These are phyloP conservation scores for Microhierax caerulescens DNA, from an alignment of 2,797 vertebrate genomes.

Conservation along the genomic window DNA sequence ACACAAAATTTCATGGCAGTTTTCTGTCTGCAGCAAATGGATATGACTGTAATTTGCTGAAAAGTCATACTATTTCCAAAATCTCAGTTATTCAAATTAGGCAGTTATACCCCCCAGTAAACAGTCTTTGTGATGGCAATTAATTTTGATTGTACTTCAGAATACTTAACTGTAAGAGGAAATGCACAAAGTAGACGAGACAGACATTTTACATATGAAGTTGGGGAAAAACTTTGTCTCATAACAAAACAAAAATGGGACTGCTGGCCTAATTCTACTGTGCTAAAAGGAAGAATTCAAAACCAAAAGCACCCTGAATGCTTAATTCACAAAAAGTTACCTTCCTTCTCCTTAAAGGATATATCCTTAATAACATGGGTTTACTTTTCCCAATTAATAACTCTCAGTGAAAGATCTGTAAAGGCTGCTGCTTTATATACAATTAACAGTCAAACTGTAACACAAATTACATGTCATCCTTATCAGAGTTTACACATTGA, in stretches of 20 bases:
- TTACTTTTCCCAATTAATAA: slow-evolving; percentile 63
- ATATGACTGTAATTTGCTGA: not conserved
- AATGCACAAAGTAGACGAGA: not conserved
- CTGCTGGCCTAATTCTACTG: not conserved
- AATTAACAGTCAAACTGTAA: slow-evolving; percentile 78
- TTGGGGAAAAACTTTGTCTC: not conserved
- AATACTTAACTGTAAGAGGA: not conserved
- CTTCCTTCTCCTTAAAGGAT: not conserved
- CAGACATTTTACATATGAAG: not conserved
- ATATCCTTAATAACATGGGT: slow-evolving; percentile 36
- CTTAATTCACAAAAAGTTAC: slow-evolving; percentile 17
- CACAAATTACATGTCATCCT: slow-evolving; percentile 78
- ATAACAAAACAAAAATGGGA: not conserved
- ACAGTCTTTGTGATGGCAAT: not conserved
- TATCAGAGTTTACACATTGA: slow-evolving; percentile 82
- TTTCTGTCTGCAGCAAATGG: not conserved
- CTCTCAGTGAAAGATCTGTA: slow-evolving; percentile 50
- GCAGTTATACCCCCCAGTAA: not conserved
- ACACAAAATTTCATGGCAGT: not conserved
- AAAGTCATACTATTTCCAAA: not conserved
- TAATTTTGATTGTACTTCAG: not conserved
- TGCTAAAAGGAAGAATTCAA: not conserved
- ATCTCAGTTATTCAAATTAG: not conserved
- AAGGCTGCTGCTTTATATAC: slow-evolving; percentile 71
- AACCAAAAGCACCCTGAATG: not conserved